These are phyloP conservation scores for Bergia puertoricense DNA, from an alignment of 92 coral and sea anemone genomes.

Conservation along the genomic window DNA sequence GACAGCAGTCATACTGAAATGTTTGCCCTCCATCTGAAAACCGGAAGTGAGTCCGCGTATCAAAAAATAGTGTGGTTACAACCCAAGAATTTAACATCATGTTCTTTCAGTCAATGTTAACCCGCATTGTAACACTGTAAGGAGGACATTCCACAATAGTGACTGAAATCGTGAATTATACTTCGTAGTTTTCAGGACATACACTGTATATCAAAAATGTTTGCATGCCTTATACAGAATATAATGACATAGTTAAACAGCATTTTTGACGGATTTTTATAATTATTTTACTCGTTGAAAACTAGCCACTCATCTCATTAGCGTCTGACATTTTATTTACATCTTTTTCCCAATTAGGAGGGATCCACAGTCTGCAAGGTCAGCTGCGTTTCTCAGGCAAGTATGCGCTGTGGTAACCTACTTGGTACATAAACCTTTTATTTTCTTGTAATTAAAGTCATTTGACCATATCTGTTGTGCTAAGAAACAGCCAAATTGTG, in stretches of 20 bases:
- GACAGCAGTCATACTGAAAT: too few relatives aligned
- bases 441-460: too few relatives aligned
- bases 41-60: too few relatives aligned
- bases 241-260: too few relatives aligned
- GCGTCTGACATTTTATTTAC: not conserved
- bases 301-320: too few relatives aligned
- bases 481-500: not conserved
- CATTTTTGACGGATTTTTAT: not conserved
- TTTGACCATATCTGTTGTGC: not conserved
- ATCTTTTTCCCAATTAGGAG: constrained; percentile 49
- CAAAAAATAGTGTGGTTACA: too few relatives aligned
- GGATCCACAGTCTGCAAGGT: constrained; percentile 73
- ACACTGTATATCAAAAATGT: too few relatives aligned
- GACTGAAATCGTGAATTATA: too few relatives aligned
- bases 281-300: not conserved
- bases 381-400: constrained; percentile 72
- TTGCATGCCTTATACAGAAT: too few relatives aligned
- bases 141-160: too few relatives aligned
- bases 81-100: not conserved
- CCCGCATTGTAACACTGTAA: not conserved
- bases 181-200: too few relatives aligned
- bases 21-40: too few relatives aligned
- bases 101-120: not conserved
- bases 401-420: not conserved
- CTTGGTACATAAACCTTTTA: not conserved